A percentile compares a stretch with the other conserved stretches of the same genome.
phyloP scores from a whole-genome alignment of 2,113 vertebrate species.

The Empidonax traillii region DNA sequence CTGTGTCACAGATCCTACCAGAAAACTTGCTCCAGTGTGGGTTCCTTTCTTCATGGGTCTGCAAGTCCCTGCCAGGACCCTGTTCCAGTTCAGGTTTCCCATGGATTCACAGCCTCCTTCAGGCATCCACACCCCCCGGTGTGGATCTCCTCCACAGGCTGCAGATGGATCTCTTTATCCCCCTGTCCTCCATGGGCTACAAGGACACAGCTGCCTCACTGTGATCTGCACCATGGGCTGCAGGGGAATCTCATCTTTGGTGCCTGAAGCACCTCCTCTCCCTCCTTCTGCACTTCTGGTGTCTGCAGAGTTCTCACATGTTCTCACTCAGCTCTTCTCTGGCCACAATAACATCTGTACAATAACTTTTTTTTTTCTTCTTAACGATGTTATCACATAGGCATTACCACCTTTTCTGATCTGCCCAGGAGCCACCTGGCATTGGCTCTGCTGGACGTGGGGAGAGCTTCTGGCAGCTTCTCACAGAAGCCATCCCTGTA shows the following conservation, averaged over 20 bases:
- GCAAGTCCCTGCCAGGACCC: background rate
- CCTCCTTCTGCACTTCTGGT: background rate
- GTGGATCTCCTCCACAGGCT: accelerated
- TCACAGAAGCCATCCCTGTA: background rate
- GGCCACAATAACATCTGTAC: background rate
- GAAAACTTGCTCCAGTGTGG: background rate
- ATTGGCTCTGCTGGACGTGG: background rate
- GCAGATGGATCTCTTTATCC: background rate
- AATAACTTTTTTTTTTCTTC: background rate
- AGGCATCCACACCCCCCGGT: background rate
- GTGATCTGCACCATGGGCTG: background rate
- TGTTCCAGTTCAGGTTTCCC: background rate
- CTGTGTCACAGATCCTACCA: background rate
- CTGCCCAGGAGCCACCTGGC: background rate
- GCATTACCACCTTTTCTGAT: background rate
- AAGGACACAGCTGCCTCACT: background rate
- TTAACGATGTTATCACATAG: background rate
- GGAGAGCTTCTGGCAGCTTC: background rate
- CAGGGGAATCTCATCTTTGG: background rate
- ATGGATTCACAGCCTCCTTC: background rate
- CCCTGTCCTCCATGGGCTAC: background rate
- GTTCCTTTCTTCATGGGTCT: background rate
- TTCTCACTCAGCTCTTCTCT: background rate
- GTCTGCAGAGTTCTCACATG: background rate
- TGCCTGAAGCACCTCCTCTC: background rate